Evolutionary conservation across 2,113 vertebrate genomes (phyloP), one percentile per base, ranked within the genome.

Genomic region (Mobula birostris): DNA sequence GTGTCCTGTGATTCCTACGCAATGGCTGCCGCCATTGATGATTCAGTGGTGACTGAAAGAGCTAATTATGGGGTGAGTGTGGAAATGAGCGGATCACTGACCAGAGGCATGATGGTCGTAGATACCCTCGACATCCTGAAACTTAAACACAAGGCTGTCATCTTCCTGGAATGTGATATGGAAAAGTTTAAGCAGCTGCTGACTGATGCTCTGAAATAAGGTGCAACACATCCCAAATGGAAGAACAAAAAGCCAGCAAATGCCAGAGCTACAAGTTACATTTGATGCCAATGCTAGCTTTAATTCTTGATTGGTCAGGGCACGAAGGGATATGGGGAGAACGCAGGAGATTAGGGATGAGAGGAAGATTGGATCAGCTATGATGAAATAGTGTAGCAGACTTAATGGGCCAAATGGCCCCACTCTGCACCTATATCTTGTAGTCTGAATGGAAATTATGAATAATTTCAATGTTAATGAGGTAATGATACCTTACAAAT

Each of bases 1-100:
- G 97, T 97, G 58, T 96, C 97, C 0, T 97, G 97, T 0, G 97
- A 97, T 3, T 94, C 96, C 1, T 97, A 96, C 0, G 97, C 96
- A 0, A 95, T 97, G 95, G 96, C 97, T 0, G 97, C 97, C 12
- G 97, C 95, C 21, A 94, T 97, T 0, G 96, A 97, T 82, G 8
- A 36, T 94, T 95, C 95, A 1, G 90, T 97, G 74, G 95, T 97
- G 1, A 96, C 95, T 0, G 95, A 96, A 94, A 95, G 82, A 15
- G 74, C 96, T 0, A 72, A 95, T 91, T 97, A 96, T 76, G 95
- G 97, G 0, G 97, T 97, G 2, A 96, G 95, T 0, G 96, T 97
- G 94, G 97, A 97, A 95, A 94, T 97, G 94, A 96, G 96, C 87
- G 97, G 97, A 0, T 93, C 95, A 0, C 94, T 97, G 32, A 94